Percentiles rank a stretch among this genome's conserved stretches.
phyloP scores from a whole-genome alignment of 2,888 invertebrate genomes.

The Malthinus flaveolus region DNA sequence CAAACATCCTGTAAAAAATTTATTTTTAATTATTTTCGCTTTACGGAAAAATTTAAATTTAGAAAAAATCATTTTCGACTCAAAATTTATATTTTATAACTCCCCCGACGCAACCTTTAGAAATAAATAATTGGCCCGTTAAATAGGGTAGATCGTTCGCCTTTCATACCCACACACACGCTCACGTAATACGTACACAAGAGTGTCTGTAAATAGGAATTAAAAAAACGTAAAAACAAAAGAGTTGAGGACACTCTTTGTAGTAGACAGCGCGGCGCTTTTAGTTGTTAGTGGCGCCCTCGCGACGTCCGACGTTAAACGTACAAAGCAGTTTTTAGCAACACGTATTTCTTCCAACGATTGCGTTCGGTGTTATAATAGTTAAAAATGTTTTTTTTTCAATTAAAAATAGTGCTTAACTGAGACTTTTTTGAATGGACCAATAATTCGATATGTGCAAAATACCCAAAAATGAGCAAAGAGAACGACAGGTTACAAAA shows the following conservation, averaged over 20 bases:
- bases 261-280: conserved; percentile 32
- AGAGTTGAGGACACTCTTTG: neutral
- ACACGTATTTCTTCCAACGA: conserved; percentile 34
- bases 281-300: conserved; percentile 32
- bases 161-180: conserved; percentile 9
- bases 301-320: conserved; percentile 33
- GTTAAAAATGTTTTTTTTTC: neutral
- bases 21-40: too few species aligned
- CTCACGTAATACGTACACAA: conserved; percentile 15
- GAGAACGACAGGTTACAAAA: conserved; percentile 34
- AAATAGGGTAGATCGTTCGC: conserved; percentile 19
- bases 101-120: conserved; percentile 1
- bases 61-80: too few species aligned
- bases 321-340: conserved; percentile 25
- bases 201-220: conserved; percentile 13
- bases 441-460: neutral
- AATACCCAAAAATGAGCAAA: conserved; percentile 16
- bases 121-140: conserved; percentile 22
- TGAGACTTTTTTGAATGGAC: neutral
- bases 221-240: conserved; percentile 17
- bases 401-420: neutral
- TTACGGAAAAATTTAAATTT: too few species aligned
- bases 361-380: conserved; percentile 11
- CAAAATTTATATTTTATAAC: too few species aligned
- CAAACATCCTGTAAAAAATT: neutral